These are phyloP conservation scores for Catharus minimus DNA, from an alignment of 2,113 vertebrate genomes.

Conservation along the genomic window DNA sequence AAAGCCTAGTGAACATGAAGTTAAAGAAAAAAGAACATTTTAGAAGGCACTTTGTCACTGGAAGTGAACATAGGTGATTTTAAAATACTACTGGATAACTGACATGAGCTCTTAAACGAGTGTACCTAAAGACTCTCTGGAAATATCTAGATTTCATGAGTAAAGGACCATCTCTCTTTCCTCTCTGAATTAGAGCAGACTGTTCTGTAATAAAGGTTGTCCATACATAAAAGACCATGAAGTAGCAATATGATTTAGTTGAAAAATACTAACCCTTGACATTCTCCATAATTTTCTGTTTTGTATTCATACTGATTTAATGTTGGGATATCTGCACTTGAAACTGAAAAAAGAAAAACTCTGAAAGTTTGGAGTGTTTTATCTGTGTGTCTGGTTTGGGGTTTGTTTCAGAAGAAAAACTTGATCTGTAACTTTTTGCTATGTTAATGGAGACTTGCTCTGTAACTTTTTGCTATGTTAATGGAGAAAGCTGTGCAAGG, in stretches of 20 bases:
- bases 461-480: not conserved
- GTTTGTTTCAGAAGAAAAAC: not conserved
- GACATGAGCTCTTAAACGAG: not conserved
- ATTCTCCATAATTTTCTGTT: not conserved
- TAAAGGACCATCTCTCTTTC: not conserved
- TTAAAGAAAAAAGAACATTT: not conserved
- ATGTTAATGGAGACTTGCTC: not conserved
- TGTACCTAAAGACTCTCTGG: not conserved
- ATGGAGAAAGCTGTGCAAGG: not conserved
- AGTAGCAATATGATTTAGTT: not conserved
- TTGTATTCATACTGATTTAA: slow-evolving; percentile 22
- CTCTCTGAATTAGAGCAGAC: not conserved
- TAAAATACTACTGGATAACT: not conserved
- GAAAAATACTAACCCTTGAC: not conserved
- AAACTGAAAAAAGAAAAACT: not conserved
- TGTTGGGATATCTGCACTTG: not conserved
- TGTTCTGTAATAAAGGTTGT: not conserved
- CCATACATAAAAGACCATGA: not conserved
- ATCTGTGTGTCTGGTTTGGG: not conserved
- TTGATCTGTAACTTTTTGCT: not conserved
- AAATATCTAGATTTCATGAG: not conserved
- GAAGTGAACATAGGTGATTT: not conserved
- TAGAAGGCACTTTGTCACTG: not conserved
- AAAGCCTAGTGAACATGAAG: not conserved
- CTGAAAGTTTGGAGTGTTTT: accelerated